A percentile compares a stretch with the other conserved stretches of the same genome.
These are phyloP conservation scores for Pogonognathellus flavescens DNA, from an alignment of 1,140 invertebrate genomes.

Conservation along the genomic window DNA sequence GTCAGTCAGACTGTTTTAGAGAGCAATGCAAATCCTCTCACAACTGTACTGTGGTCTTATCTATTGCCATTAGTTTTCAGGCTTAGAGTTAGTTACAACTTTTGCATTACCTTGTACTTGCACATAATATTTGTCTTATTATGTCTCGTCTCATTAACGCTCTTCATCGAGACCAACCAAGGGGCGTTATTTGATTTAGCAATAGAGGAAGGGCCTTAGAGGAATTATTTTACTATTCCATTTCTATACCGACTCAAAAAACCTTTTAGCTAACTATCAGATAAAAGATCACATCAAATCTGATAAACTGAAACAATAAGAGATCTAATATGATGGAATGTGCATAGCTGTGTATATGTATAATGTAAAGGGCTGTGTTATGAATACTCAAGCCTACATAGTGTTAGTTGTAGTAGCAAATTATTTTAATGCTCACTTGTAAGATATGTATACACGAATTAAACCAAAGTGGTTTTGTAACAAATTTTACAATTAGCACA, in stretches of 20 bases:
- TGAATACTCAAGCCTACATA: too few species aligned
- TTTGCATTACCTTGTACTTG: constrained; percentile 16
- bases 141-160: constrained; percentile 45
- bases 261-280: constrained; percentile 39
- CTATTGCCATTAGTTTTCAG: background rate
- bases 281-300: constrained; percentile 44
- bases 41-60: constrained; percentile 3
- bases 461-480: too few species aligned
- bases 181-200: constrained; percentile 16
- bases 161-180: constrained; percentile 16
- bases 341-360: background rate
- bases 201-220: constrained; percentile 33
- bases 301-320: constrained; percentile 43
- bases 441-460: too few species aligned
- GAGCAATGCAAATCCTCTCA: background rate
- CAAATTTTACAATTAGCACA: too few species aligned
- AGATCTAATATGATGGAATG: constrained; percentile 27
- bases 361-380: background rate
- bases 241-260: background rate
- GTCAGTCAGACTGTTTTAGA: constrained; percentile 6
- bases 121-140: constrained; percentile 38
- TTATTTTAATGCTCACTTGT: too few species aligned
- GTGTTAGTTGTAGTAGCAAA: too few species aligned
- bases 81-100: background rate
- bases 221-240: constrained; percentile 5